Evolutionary conservation across 2,888 invertebrate species (phyloP), one percentile per base, ranked within the genome.

Genomic region (Eutolmus rufibarbis): DNA sequence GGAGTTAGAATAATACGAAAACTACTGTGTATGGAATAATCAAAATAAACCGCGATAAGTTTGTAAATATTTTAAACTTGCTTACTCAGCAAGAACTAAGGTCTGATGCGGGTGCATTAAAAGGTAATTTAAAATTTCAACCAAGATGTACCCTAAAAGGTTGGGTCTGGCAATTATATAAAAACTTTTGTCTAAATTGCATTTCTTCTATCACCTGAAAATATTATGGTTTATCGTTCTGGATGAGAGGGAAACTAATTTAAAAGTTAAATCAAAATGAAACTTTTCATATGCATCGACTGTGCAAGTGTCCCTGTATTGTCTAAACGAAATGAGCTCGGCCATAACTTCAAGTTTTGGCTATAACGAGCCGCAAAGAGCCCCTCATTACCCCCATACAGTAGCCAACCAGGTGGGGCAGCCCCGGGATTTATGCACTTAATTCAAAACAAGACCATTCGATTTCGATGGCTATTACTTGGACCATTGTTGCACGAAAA

Each of bases 401-500:
- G 9, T 19, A 57, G 19, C 19, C 57, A 57, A n/a, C 19, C 57
- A 9, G 7, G 23, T 19, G 12, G 28, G 28, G 28, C 8, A 66
- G 28, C 2, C 2, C 66, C 23, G 8, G 23, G 28, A 66, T 66
- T 66, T 66, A 28, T 66, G 66, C 66, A 12, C 28, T 78, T 78
- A n/a, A 78, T 78, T 78, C 14, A 23, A 78, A 78, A 43, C 78
- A 78, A 78, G 43, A 40, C 78, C 28, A 56, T 16, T n/a, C n/a
- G n/a, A n/a, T n/a, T 28, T 85, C 85, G 31, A 85, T 31, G 31
- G 74, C 46, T 74, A 74, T 85, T 85, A 85, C 82, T 37, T n/a
- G 34, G 37, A n/a, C 57, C 82, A 82, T 82, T 82, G 79, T 79
- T 79, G 82, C 37, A 82, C 19, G 82, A 85, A 85, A 74, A 74